A percentile compares a stretch with the other conserved stretches of the same genome.
These are phyloP conservation scores for Poecilus cupreus DNA, from an alignment of 2,888 invertebrate genomes.

Conservation along the genomic window DNA sequence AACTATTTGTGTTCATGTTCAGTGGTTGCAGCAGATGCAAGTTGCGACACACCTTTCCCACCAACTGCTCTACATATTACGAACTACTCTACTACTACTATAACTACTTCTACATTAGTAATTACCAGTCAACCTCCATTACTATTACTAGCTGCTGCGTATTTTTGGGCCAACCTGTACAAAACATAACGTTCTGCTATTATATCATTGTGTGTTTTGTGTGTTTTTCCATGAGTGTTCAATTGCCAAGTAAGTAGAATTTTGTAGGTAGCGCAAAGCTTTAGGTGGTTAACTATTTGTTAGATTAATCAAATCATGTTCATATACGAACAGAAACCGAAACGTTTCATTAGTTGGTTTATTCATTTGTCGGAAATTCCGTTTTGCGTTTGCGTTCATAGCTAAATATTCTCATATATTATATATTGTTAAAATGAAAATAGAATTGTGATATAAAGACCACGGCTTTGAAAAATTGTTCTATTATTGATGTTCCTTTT, in stretches of 20 bases:
- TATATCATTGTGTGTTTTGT: constrained; percentile 59
- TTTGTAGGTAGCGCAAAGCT: constrained; percentile 61
- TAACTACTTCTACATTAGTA: constrained; percentile 65
- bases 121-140: constrained; percentile 43
- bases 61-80: constrained; percentile 44
- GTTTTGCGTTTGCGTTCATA: constrained; percentile 42
- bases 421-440: constrained; percentile 58
- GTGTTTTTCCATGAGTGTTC: constrained; percentile 61
- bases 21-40: constrained; percentile 41
- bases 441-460: constrained; percentile 59
- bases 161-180: constrained; percentile 61
- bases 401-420: constrained; percentile 53
- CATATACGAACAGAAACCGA: constrained; percentile 48
- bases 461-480: constrained; percentile 58
- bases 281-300: constrained; percentile 61
- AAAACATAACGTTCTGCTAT: constrained; percentile 50
- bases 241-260: constrained; percentile 58
- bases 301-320: constrained; percentile 42
- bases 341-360: constrained; percentile 41
- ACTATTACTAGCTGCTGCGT: constrained; percentile 68
- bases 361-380: constrained; percentile 32
- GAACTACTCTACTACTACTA: constrained; percentile 55
- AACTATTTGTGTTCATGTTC: constrained; percentile 50
- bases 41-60: constrained; percentile 27
- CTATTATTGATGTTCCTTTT: constrained; percentile 59